Base-by-base conservation (phyloP, 2,888 invertebrate genomes). In the Epinotia brunnichana region DNA sequence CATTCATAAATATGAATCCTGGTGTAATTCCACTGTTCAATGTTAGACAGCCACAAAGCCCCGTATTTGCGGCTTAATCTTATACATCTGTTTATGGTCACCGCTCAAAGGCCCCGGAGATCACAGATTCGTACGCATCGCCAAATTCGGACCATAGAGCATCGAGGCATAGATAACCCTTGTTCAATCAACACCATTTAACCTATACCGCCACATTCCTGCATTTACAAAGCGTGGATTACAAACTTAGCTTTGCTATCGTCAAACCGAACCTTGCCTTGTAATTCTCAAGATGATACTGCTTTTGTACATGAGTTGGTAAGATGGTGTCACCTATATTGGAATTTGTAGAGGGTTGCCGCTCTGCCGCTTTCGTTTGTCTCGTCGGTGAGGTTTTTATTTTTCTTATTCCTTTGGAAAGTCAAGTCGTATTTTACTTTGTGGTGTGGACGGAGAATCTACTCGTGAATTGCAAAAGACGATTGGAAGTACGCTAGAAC, bases 111-210 rank as follows among this genome's bases (percentile, higher is more conserved):
- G 9, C 19, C 56, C n/a, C 10, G 11, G 59, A 35, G 59, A 59
- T 59, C 59, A 59, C 59, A 59, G 59, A 29, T 35, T 29, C 35
- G 39, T 11, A 59, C 39, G 59, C 59, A 35, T 39, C 57, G 57
- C 57, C 57, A 19, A 48, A 15, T 59, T 41, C n/a, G 44, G 24
- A 61, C 53, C 53, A 54, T 39, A 60, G 51, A 60, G 24, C 41
- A n/a, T 35, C n/a, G 60, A 54, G 61, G 61, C 69, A 60, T 69
- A 53, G 24, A 61, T 41, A 69, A 69, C 68, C 66, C 57, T 51
- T 29, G 60, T 61, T 54, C 71, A 71, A 71, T 67, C 71, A 61
- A 60, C 60, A 67, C 66, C 71, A 61, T 71, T 71, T 71, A 66
- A 60, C 60, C 60, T 56, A 54, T n/a, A 29, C 60, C 41, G 15